Percentiles rank a stretch among this genome's conserved stretches.
Conservation (phyloP, 2,797 vertebrate species). For the Anabacerthia variegaticeps region DNA sequence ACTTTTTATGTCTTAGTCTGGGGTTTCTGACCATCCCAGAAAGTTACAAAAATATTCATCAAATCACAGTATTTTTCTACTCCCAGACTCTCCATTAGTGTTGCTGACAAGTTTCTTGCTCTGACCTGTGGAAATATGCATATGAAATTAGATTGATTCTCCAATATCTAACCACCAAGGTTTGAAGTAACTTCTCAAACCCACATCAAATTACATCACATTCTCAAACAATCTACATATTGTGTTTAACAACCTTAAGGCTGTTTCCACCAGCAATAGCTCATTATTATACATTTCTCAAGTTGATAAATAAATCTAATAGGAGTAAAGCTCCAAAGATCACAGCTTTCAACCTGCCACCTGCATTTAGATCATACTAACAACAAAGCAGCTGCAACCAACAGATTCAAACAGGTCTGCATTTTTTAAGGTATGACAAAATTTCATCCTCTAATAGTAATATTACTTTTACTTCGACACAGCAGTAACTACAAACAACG, state of each 20-base stretch:
- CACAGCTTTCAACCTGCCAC: background rate
- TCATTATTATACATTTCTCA: background rate
- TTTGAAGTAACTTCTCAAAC: background rate
- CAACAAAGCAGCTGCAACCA: background rate
- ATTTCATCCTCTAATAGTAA: background rate
- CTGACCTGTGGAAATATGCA: conserved; percentile 14
- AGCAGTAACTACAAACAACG: background rate
- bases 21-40: background rate
- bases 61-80: background rate
- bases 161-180: background rate
- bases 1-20: background rate
- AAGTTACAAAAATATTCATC: background rate
- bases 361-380: background rate
- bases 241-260: background rate
- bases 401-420: background rate
- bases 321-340: background rate
- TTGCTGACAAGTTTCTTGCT: background rate
- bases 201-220: background rate
- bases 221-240: background rate
- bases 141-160: background rate
- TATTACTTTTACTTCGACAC: background rate
- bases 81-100: background rate
- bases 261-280: background rate
- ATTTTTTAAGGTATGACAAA: background rate
- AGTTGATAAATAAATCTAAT: background rate